Evolutionary conservation across 1,140 invertebrate species (phyloP), one percentile per base, ranked within the genome.

Genomic region (Drosophila kepulauana): DNA sequence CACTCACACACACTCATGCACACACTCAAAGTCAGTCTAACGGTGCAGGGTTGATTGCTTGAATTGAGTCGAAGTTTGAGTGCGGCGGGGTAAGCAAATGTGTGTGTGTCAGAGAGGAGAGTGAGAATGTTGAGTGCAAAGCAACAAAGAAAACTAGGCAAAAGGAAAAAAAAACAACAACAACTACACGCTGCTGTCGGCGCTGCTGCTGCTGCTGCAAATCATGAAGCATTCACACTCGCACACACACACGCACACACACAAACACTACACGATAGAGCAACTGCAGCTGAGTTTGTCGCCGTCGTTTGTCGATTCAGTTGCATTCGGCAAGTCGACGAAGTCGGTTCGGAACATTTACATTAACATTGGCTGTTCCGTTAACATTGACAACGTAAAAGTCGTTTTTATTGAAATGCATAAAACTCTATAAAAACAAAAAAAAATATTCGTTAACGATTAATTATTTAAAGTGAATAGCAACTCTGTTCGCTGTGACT

Each of bases 301-400:
- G 68, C 43, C 10, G 63, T 38, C 67, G 59, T 33, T 62, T 25
- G 28, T 68, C 64, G 56, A 48, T 52, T 78, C 74, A 81, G 78
- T 81, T 89, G 85, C 85, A 89, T 89, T 90, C 81, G 78, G 72
- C 67, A 56, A 74, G 76, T 72, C 74, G 54, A 81, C 75, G 69
- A 78, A 80, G 78, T 69, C 65, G 81, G 67, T 75, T 71, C 58
- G 70, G 56, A 54, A 28, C 28, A 57, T 72, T 43, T 49, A 57
- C 35, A 72, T 58, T 52, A 38, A 57, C 54, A 59, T 58, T 65
- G 45, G 54, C 8, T 28, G 74, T 54, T 58, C 8, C 15, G 74
- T 54, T 63, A 71, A 61, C 68, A 71, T 33, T 33, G 48, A 35
- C 28, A 56, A 43, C 16, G 45, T 25, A 48, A 30, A 56, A 45